phyloP scores from a whole-genome alignment of 2,113 vertebrate species.

The Dryoscopus gambensis region DNA sequence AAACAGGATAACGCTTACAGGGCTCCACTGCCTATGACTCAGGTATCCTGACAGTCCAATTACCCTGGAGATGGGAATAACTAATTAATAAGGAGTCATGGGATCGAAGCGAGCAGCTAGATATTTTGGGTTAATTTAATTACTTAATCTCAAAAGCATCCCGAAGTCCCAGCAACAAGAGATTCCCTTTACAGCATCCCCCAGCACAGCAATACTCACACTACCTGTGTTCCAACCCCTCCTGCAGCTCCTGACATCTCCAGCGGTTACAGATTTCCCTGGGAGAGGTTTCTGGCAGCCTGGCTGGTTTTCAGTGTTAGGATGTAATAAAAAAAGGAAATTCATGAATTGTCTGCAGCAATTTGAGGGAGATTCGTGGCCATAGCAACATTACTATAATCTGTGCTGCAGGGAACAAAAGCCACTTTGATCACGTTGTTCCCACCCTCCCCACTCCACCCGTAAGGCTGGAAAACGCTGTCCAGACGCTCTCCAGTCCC shows the following conservation, averaged over 20 bases:
- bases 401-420: conserved; percentile 18
- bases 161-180: background rate
- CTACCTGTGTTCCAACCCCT: background rate
- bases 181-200: background rate
- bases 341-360: conserved; percentile 43
- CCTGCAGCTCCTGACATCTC: background rate
- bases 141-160: background rate
- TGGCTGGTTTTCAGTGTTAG: background rate
- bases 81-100: background rate
- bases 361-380: conserved; percentile 39
- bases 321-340: conserved; percentile 27
- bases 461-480: background rate
- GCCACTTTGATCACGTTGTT: background rate
- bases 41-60: background rate
- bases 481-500: background rate
- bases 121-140: conserved; percentile 1
- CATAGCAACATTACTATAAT: conserved; percentile 54
- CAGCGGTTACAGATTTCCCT: background rate
- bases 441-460: background rate
- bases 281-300: conserved; percentile 6
- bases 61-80: background rate
- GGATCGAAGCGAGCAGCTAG: background rate
- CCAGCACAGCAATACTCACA: background rate
- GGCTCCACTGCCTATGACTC: background rate
- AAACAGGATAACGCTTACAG: background rate